Percentiles rank a stretch among this genome's conserved stretches.
Evolutionary conservation across 2,888 invertebrate genomes (phyloP).

Genomic region (Hipparchia sbordonii): DNA sequence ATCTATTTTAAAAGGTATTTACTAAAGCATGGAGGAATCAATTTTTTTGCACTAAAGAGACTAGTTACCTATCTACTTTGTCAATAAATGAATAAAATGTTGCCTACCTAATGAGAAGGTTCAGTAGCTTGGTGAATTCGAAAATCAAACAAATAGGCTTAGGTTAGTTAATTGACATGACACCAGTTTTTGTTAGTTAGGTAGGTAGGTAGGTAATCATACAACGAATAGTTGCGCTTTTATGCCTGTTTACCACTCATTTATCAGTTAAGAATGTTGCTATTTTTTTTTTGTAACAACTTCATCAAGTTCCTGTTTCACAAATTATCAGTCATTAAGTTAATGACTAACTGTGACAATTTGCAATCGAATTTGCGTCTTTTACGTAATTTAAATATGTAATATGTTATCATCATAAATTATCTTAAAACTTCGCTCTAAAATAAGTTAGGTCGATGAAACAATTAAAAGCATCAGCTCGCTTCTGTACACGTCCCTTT

Average conservation of each 20-base stretch:
- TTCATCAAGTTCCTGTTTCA: slow-evolving; percentile 19
- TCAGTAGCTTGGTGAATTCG: too few species aligned
- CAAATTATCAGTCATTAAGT: slow-evolving; percentile 10
- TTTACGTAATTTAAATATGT: background rate
- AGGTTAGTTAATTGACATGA: too few species aligned
- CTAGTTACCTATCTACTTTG: too few species aligned
- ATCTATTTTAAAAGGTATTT: too few species aligned
- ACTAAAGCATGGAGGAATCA: too few species aligned
- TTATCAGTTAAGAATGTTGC: background rate
- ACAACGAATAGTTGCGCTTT: too few species aligned
- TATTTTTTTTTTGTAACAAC: slow-evolving; percentile 13
- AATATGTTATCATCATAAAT: background rate
- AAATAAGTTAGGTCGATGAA: slow-evolving; percentile 20
- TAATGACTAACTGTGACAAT: background rate
- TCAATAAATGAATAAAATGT: too few species aligned
- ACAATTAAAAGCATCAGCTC: slow-evolving; percentile 26
- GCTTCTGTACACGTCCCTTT: slow-evolving; percentile 55
- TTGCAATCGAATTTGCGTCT: slow-evolving; percentile 16
- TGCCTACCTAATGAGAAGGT: too few species aligned
- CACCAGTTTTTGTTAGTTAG: too few species aligned
- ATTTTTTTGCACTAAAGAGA: too few species aligned
- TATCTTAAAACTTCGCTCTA: slow-evolving; percentile 14
- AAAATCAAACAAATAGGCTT: too few species aligned
- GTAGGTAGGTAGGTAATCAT: too few species aligned
- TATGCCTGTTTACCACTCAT: background rate